Evolutionary conservation across 2,888 invertebrate species (phyloP), one percentile per base, ranked within the genome.

Genomic region (Chrysotoxum bicinctum): DNA sequence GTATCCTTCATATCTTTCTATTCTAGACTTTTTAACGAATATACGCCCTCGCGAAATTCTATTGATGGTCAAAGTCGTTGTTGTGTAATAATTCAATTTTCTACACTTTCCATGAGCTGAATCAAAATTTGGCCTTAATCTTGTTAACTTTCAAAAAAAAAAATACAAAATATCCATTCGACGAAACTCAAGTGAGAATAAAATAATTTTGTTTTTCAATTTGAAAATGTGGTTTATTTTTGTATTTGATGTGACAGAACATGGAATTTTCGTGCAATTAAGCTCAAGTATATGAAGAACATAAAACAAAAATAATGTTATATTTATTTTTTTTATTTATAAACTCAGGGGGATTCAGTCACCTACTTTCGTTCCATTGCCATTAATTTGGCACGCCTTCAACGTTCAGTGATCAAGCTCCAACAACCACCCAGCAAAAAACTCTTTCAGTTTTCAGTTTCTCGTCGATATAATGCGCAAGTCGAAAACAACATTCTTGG

Each of bases 311-410:
- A 37, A 37, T 21, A 56, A 14, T 3, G 14, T 40, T 58, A 58
- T 56, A 75, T 50, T 66, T 50, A 21, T 32, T 66, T 66, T 43
- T 43, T 30, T 16, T 68, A 78, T 66, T 80, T 66, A 68, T 62
- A 74, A 80, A 52, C 60, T 35, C 62, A 52, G 23, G 54, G 70
- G 56, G 64, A 72, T 70, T 72, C 52, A 70, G 60, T 83, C 78
- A 73, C 82, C 82, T 72, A 83, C 60, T 83, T 78, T 83, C 54
- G 23, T 60, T 82, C 60, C 66, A 82, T 76, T 81, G 80, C 80
- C 68, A 75, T 16, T 32, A 52, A 26, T 70, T 48, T 72, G 52
- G 72, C 52, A 52, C 70, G 70, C 64, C 81, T 76, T 76, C 58
- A 64, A 40, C 50, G 43, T 37, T 64, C 56, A 50, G 37, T 58